Base-by-base conservation (phyloP, 2,888 invertebrate species). In the Schrankia costaestrigalis region DNA sequence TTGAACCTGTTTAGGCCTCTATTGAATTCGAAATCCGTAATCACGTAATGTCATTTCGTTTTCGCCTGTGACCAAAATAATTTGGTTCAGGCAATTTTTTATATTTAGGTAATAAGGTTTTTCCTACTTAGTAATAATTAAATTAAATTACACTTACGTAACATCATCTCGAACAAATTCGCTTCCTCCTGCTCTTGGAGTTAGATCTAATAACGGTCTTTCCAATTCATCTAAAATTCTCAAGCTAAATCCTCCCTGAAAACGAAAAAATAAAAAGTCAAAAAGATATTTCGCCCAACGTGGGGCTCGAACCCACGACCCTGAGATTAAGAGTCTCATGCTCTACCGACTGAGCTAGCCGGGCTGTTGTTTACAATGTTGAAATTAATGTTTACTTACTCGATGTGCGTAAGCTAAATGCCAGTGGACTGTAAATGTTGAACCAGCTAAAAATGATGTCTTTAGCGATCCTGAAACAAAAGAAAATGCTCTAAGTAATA, bases 341-440 rank as follows among this genome's bases (percentile, higher is more conserved):
- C 83, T 84, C 83, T 84, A 84, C 83, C 83, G 83, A 84, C 83
- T 84, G 83, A 84, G 83, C 83, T 84, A 84, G 83, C 83, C 83
- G 82, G 83, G 83, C 83, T 59, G 25, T 52, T 44, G 2, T 0
- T 0, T 0, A 0, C 0, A 0, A 0, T 0, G 0, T 0, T 1
- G n/a, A 72, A 78, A 70, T 46, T 57, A 42, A 35, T 0, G 17
- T 47, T 51, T 0, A 71, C 81, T 82, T 77, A 84, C 84, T 87
- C 92, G 90, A 71, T 98, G 97, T 3, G 97, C 95, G 83, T 97
- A 97, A 7, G 97, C 96, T 62, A 97, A 90, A 80, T 97, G 97
- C 97, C 97, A 98, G 44, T 96, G 93, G 28, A 97, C 93, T 79
- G 94, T 97, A 66, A 98, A 93, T 45, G 91, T 91, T 43, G 96